Conservation (phyloP, 2,888 invertebrate genomes). For the Tinea pellionella region DNA sequence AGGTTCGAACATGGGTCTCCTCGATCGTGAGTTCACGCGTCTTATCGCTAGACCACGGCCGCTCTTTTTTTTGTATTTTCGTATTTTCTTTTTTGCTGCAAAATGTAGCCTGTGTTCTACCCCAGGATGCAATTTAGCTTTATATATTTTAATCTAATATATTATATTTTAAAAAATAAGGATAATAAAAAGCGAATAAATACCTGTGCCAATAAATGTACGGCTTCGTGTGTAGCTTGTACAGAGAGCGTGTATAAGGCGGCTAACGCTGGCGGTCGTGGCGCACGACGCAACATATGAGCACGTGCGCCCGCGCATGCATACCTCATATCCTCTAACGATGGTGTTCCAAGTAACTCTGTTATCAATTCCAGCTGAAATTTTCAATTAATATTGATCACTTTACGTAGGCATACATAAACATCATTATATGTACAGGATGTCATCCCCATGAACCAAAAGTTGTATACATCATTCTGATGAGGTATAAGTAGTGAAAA, state of each 20-base stretch:
- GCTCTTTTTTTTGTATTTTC: no score
- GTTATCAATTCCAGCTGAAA: conserved; percentile 95
- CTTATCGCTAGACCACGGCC: no score
- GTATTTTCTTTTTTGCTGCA: no score
- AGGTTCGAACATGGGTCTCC: no score
- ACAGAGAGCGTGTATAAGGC: conserved; percentile 91
- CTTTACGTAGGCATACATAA: neutral
- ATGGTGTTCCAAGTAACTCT: conserved; percentile 95
- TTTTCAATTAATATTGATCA: neutral
- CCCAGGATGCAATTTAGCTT: neutral
- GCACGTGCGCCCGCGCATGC: conserved; percentile 96
- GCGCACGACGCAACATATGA: conserved; percentile 90
- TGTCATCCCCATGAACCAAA: no score
- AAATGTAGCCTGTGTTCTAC: no score
- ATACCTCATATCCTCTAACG: conserved; percentile 94
- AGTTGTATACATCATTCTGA: no score
- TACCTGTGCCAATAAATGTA: conserved; percentile 83
- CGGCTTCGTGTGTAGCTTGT: conserved; percentile 97
- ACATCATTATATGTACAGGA: neutral
- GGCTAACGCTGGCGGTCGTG: conserved; percentile 88
- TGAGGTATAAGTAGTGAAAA: no score
- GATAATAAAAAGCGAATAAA: no score
- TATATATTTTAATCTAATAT: neutral
- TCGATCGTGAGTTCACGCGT: no score
- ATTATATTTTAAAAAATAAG: no score